phyloP scores from a whole-genome alignment of 2,888 invertebrate genomes.

The Epicampocera succincta region DNA sequence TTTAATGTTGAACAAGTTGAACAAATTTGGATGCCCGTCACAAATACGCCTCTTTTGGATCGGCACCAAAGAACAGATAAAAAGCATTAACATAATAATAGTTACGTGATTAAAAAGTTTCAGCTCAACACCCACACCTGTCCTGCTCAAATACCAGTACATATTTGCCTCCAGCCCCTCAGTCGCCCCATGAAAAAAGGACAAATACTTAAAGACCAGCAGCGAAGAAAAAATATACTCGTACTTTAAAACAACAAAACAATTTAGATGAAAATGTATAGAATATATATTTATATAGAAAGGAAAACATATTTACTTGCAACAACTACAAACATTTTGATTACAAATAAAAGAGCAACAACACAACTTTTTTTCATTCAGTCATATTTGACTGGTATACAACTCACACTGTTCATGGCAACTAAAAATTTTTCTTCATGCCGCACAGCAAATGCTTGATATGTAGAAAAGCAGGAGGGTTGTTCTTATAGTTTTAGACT shows the following conservation, averaged over 20 bases:
- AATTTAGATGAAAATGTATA: conserved; percentile 34
- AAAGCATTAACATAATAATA: conserved; percentile 65
- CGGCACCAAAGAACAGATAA: conserved; percentile 1
- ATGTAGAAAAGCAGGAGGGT: not conserved
- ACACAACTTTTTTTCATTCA: conserved; percentile 17
- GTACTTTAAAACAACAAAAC: conserved; percentile 28
- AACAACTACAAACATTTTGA: conserved; percentile 54
- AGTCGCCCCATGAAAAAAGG: no score
- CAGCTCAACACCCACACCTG: not conserved
- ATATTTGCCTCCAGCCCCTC: not conserved
- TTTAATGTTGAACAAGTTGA: conserved; percentile 25
- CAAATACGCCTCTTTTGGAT: conserved; percentile 16
- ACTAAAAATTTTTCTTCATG: conserved; percentile 1
- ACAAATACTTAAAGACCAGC: conserved; percentile 7
- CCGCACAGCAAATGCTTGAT: not conserved
- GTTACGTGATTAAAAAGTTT: conserved; percentile 64
- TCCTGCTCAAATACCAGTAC: not conserved
- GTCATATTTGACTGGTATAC: conserved; percentile 28
- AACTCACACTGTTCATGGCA: conserved; percentile 13
- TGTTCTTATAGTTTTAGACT: not conserved
- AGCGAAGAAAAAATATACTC: not conserved
- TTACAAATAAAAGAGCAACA: conserved; percentile 30
- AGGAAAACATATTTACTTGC: conserved; percentile 11
- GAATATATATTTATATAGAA: no score
- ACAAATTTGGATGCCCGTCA: conserved; percentile 45